Conservation (phyloP, 1,140 invertebrate genomes). For the Nebria ingens region DNA sequence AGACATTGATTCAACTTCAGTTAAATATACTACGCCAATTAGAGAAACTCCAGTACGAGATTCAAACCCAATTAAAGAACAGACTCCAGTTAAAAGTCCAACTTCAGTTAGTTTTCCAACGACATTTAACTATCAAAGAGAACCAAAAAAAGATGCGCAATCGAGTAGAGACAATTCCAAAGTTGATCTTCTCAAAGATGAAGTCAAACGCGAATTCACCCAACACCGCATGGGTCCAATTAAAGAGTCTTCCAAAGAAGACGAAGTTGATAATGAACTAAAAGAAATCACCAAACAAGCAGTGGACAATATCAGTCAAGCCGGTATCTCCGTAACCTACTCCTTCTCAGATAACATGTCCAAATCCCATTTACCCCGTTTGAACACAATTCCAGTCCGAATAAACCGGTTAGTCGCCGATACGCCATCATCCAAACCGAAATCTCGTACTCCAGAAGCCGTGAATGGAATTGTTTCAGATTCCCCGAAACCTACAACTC, state of each 20-base stretch:
- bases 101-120: too few relatives aligned
- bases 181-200: too few relatives aligned
- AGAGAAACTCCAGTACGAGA: too few relatives aligned
- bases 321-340: conserved; percentile 49
- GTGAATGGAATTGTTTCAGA: conserved; percentile 4
- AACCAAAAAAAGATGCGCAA: too few relatives aligned
- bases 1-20: too few relatives aligned
- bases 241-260: conserved; percentile 16
- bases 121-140: too few relatives aligned
- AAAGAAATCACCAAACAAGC: conserved; percentile 46
- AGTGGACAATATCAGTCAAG: conserved; percentile 56
- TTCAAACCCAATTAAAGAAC: too few relatives aligned
- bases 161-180: too few relatives aligned
- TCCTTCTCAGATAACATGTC: conserved; percentile 39
- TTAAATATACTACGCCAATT: conserved; percentile 12
- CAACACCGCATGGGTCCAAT: too few relatives aligned
- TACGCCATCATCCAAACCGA: background rate
- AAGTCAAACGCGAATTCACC: too few relatives aligned
- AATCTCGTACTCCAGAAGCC: background rate
- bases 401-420: conserved; percentile 30
- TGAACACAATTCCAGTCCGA: background rate
- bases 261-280: conserved; percentile 28
- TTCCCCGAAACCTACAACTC: background rate
- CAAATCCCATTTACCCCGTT: conserved; percentile 37
- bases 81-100: too few relatives aligned